Conservation (phyloP, 2,113 vertebrate genomes). For the Boleophthalmus pectinirostris region DNA sequence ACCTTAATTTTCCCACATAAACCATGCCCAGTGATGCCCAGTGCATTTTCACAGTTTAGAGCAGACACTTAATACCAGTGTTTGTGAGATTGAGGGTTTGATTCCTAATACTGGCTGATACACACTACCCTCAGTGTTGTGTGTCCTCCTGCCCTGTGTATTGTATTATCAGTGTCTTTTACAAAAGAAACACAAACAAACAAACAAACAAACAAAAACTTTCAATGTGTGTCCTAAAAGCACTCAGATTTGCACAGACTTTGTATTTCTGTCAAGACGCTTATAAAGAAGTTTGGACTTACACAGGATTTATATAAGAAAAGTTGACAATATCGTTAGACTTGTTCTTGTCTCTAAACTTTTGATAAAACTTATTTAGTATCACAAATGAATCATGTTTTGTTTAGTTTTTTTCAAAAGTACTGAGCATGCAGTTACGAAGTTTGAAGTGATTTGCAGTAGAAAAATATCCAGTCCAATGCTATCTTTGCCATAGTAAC, state of each 20-base stretch:
- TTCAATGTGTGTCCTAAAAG: not conserved
- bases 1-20: no score
- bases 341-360: not conserved
- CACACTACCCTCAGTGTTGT: not conserved
- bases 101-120: not conserved
- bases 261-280: constrained; percentile 3
- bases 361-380: constrained; percentile 9
- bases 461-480: constrained; percentile 32
- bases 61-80: no score
- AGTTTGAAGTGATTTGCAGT: constrained; percentile 23
- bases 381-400: constrained; percentile 22
- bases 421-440: constrained; percentile 12
- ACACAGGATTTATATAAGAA: not conserved
- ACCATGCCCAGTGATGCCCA: no score
- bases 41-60: not conserved
- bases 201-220: no score
- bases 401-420: constrained; percentile 3
- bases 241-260: not conserved
- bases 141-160: no score
- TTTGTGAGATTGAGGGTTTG: not conserved
- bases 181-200: no score
- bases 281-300: not conserved
- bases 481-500: constrained; percentile 38
- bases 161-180: no score
- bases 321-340: not conserved